Evolutionary conservation across 2,113 vertebrate genomes (phyloP).

Genomic region (Gymnobelideus leadbeateri): DNA sequence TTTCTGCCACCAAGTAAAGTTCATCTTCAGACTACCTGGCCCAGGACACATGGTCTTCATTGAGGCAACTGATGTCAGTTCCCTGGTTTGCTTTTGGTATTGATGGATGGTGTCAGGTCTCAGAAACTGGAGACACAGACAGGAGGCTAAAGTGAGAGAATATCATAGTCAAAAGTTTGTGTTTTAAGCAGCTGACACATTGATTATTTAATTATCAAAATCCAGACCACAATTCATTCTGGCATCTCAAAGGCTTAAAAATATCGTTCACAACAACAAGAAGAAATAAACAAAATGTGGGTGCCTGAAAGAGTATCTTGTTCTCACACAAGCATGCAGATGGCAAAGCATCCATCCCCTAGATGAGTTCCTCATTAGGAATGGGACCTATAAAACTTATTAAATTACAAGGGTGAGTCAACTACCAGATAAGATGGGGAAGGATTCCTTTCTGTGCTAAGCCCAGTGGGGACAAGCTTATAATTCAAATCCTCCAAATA

Average conservation of each 20-base stretch:
- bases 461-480: neutral
- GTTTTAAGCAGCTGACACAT: neutral
- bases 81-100: neutral
- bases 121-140: neutral
- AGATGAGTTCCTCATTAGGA: neutral
- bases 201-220: neutral
- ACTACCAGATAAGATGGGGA: neutral
- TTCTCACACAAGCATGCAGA: neutral
- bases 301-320: neutral
- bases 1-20: neutral
- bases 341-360: neutral
- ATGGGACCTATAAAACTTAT: neutral
- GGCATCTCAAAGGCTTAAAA: neutral
- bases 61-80: neutral
- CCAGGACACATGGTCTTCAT: neutral
- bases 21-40: neutral
- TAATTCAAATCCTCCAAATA: neutral
- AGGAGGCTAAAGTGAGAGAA: neutral
- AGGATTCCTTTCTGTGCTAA: neutral
- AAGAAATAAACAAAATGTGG: neutral
- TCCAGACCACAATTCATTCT: neutral
- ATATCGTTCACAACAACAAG: neutral
- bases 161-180: neutral
- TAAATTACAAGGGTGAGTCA: neutral
- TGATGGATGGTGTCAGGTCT: neutral